phyloP scores from a whole-genome alignment of 2,888 invertebrate genomes.

The Celastrina argiolus region DNA sequence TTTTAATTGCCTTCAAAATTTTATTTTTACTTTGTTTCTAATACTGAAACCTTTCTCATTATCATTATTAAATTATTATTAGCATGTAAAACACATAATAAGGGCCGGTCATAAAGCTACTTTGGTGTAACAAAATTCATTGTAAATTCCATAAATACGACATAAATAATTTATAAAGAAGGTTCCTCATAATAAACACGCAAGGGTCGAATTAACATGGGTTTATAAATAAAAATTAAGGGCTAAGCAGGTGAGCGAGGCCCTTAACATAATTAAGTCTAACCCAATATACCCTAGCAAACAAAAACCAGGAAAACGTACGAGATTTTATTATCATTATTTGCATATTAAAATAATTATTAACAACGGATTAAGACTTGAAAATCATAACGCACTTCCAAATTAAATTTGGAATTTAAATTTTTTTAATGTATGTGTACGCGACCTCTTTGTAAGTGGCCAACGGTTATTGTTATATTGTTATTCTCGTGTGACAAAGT shows the following conservation, averaged over 20 bases:
- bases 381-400: constrained; percentile 32
- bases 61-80: constrained; percentile 8
- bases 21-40: background rate
- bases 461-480: background rate
- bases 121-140: constrained; percentile 5
- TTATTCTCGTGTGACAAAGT: no score
- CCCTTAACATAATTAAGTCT: constrained; percentile 65
- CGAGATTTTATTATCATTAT: constrained; percentile 76
- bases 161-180: constrained; percentile 32
- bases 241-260: constrained; percentile 49
- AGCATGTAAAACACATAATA: constrained; percentile 11
- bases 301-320: constrained; percentile 60
- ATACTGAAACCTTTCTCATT: background rate
- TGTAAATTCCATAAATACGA: constrained; percentile 18
- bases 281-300: constrained; percentile 68
- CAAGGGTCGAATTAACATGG: constrained; percentile 35
- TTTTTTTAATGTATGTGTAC: background rate
- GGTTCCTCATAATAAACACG: constrained; percentile 30
- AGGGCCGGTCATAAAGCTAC: constrained; percentile 4
- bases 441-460: background rate
- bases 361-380: constrained; percentile 49
- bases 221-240: constrained; percentile 64
- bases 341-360: constrained; percentile 78
- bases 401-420: constrained; percentile 26
- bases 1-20: background rate